Percentiles rank a stretch among this genome's conserved stretches.
These are phyloP conservation scores for Eonycteris spelaea DNA, from an alignment of 2,113 vertebrate genomes.

Conservation along the genomic window DNA sequence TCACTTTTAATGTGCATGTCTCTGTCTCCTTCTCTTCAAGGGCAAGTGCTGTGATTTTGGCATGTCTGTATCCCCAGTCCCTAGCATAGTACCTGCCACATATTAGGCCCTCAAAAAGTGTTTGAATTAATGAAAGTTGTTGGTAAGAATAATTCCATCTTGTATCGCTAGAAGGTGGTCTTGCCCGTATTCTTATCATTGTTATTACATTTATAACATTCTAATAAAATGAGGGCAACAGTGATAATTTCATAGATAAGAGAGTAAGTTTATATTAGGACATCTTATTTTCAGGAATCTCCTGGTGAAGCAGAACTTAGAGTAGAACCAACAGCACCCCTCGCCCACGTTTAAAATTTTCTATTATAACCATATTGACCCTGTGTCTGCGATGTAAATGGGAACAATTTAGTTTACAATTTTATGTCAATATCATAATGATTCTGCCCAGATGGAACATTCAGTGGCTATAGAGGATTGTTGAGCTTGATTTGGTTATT, in stretches of 20 bases:
- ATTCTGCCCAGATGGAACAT: slow-evolving; percentile 45
- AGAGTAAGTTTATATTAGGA: background rate
- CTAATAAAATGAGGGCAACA: background rate
- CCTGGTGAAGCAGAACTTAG: background rate
- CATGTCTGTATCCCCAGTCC: background rate
- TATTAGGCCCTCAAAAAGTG: background rate
- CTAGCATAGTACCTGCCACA: background rate
- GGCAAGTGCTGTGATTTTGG: background rate
- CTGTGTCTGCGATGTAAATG: background rate
- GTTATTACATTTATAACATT: background rate
- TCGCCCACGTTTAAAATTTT: background rate
- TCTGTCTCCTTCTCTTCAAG: background rate
- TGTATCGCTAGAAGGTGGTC: background rate
- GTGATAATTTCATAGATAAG: background rate
- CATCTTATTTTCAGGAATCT: background rate
- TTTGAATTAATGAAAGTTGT: background rate
- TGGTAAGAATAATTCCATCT: background rate
- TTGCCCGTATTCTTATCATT: background rate
- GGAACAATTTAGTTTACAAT: background rate
- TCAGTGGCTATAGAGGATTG: slow-evolving; percentile 19
- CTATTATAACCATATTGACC: background rate
- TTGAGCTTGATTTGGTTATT: slow-evolving; percentile 43
- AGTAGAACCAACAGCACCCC: background rate
- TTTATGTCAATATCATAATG: slow-evolving; percentile 41
- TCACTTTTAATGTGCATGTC: background rate